Base-by-base conservation (phyloP, 2,113 vertebrate species). In the Varanus salvator region DNA sequence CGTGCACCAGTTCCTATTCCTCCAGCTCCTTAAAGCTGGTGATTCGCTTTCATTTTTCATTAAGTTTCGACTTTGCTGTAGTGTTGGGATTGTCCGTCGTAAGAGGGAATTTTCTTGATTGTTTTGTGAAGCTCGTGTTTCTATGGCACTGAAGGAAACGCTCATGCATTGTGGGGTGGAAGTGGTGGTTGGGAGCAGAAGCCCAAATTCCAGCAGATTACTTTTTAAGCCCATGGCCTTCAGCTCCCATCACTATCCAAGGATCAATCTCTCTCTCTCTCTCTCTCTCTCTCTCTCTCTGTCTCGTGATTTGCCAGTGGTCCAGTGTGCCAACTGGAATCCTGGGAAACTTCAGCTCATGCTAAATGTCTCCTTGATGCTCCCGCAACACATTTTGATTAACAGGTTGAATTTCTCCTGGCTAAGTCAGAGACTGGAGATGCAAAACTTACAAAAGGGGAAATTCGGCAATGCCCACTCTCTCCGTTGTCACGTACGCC, bases 11-110 rank as follows among this genome's bases (percentile, higher is more conserved):
- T 84, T 84, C 48, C 68, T 84, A 50, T 81, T 74, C 83, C 86
- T n/a, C 78, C 84, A 71, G 15, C 31, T 86, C 74, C 81, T 85
- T 69, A 6, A 92, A 92, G 21, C 25, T 60, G 69, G 54, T 57
- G 60, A 66, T 44, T 92, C 77, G 3, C 84, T 82, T 91, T 95
- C 77, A 48, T 84, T 94, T 87, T 92, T 90, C 90, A 87, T 93
- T 90, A 92, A 71, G 76, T 92, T 88, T 89, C 72, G 90, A 90
- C 50, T 86, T 84, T 66, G 68, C 75, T 90, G 87, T 91, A 86
- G 14, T 17, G 4, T 31, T 68, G 52, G 48, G 66, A 89, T 17
- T 0, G 0, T 29, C 75, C 88, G 78, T 83, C 57, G 72, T 0
- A 90, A n/a, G 19, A 88, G 27, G 75, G 50, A 66, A n/a, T 48